Percentiles rank a stretch among this genome's conserved stretches.
These are phyloP conservation scores for Eupithecia centaureata DNA, from an alignment of 2,888 invertebrate species.

Conservation along the genomic window DNA sequence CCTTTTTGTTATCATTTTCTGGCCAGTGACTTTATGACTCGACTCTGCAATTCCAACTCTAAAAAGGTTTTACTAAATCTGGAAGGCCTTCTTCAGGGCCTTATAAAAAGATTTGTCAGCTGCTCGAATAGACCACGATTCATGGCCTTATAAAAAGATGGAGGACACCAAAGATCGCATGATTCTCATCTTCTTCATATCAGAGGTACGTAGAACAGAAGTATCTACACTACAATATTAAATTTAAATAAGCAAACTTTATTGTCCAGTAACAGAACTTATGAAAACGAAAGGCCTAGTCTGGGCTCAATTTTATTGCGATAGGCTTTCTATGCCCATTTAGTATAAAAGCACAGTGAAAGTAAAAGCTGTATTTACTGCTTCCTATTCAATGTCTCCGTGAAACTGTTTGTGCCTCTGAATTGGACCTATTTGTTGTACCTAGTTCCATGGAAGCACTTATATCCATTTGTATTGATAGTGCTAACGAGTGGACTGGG, in stretches of 20 bases:
- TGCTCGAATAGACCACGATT: too few species aligned
- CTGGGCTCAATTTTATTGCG: constrained; percentile 5
- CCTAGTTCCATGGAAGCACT: constrained; percentile 31
- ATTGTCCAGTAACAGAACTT: neutral
- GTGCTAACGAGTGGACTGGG: constrained; percentile 34
- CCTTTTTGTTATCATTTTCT: too few species aligned
- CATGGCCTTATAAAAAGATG: too few species aligned
- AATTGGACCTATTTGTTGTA: constrained; percentile 37
- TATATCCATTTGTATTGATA: constrained; percentile 41
- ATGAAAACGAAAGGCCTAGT: constrained; percentile 14
- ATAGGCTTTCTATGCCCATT: constrained; percentile 22
- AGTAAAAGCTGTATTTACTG: constrained; percentile 25
- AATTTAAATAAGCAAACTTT: neutral
- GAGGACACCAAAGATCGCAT: too few species aligned
- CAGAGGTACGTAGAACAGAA: too few species aligned
- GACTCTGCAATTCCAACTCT: too few species aligned
- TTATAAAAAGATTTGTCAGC: too few species aligned
- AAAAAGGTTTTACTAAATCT: too few species aligned
- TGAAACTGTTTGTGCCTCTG: constrained; percentile 31
- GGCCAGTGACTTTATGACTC: too few species aligned
- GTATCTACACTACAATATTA: neutral
- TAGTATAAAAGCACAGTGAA: constrained; percentile 30
- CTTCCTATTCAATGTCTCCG: constrained; percentile 28
- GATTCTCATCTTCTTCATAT: too few species aligned
- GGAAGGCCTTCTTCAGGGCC: too few species aligned